A percentile compares a stretch with the other conserved stretches of the same genome.
Evolutionary conservation across 2,113 vertebrate species (phyloP).

Genomic region (Recurvirostra avosetta): DNA sequence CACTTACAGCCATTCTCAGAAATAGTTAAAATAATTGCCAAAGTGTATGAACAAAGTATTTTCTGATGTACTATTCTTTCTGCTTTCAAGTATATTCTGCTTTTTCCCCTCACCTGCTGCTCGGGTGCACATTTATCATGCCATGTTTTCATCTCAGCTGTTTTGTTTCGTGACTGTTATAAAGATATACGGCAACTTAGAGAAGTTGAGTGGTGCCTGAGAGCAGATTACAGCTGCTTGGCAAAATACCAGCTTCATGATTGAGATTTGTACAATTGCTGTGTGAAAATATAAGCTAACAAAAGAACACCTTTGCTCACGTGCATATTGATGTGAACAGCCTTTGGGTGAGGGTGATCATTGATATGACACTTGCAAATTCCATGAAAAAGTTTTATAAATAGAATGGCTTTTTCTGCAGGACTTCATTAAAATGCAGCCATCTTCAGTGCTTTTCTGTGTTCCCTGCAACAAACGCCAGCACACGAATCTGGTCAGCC

Average conservation of each 20-base stretch:
- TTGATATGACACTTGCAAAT: neutral
- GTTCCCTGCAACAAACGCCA: neutral
- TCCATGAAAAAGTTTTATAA: neutral
- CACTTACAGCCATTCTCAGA: neutral
- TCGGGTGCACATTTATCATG: neutral
- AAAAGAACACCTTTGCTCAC: neutral
- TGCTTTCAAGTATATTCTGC: neutral
- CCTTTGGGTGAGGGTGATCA: neutral
- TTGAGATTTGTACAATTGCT: neutral
- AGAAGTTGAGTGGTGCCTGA: neutral
- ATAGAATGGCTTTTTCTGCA: neutral
- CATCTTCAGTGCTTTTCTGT: neutral
- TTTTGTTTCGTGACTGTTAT: neutral
- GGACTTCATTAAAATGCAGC: neutral
- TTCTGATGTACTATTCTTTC: neutral
- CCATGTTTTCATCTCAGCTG: neutral
- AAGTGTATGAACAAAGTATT: neutral
- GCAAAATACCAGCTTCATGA: neutral
- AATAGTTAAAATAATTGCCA: neutral
- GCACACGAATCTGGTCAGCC: fast-evolving
- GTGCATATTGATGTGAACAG: neutral
- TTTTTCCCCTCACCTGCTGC: neutral
- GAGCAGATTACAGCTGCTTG: neutral
- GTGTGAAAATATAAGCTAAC: neutral
- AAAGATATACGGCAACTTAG: neutral